Base-by-base conservation (phyloP, 2,888 invertebrate genomes). In the Thelaira solivaga region DNA sequence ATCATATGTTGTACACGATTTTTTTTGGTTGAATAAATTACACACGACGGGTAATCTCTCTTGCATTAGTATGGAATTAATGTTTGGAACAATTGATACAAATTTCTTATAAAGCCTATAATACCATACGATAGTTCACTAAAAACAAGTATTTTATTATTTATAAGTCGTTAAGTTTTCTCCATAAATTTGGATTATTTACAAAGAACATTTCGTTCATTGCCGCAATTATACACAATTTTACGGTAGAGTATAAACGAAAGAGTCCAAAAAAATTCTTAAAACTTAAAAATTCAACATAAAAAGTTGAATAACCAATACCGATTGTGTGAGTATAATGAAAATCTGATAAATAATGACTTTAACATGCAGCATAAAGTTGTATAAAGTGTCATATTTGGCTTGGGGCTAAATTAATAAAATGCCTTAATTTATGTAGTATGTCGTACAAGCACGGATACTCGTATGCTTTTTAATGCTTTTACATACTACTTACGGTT, bases 361-460 rank as follows among this genome's bases (percentile, higher is more conserved):
- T 64, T 29, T 39, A 16, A 43, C 41, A 71, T 34, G 34, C 51
- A 31, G 49, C 34, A 76, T 76, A 59, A 65, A 76, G 51, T 72
- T 65, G 57, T 55, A 29, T 45, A 26, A 67, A 76, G 72, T 72
- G 72, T 61, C 67, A 72, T 55, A 76, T 76, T 67, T 61, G 53
- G 72, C 39, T 76, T 61, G 29, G 34, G 72, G 72, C 67, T 47
- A 51, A 61, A 65, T 43, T 71, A 65, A 71, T 59, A 65, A 55
- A 72, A 65, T 59, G 43, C 57, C 16, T 43, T 62, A 71, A 55
- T 57, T 69, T 71, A 71, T 49, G 45, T 29, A 6, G 13, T 26
- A 34, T 45, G 47, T 39, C 13, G 22, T 53, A 43, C 10, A 20
- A 34, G 10, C 10, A 59, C 3, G 26, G 20, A 8, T 13, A n/a